phyloP scores from a whole-genome alignment of 2,797 vertebrate genomes.

The Sylvia borin region DNA sequence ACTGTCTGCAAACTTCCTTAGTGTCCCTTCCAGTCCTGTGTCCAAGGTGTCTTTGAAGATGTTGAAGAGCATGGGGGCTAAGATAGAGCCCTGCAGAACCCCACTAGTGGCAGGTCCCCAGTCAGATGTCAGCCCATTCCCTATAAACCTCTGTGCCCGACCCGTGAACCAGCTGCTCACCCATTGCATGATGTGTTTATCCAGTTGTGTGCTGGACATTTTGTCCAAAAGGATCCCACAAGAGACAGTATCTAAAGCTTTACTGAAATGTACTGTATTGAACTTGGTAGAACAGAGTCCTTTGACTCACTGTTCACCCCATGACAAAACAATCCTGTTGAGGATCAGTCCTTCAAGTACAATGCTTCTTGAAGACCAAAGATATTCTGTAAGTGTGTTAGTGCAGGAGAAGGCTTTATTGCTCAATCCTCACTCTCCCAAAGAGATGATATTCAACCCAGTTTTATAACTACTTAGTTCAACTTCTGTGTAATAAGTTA shows the following conservation, averaged over 20 bases:
- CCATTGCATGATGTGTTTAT: background rate
- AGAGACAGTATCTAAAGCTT: background rate
- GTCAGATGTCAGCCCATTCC: background rate
- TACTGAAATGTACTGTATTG: background rate
- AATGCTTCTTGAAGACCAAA: background rate
- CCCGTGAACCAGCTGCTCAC: rapidly evolving
- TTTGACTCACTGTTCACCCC: background rate
- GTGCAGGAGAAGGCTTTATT: background rate
- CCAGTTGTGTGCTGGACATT: background rate
- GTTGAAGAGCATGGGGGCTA: background rate
- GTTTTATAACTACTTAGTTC: background rate
- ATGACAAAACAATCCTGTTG: background rate
- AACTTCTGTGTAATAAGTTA: background rate
- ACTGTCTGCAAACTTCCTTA: background rate
- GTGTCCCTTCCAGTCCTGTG: background rate
- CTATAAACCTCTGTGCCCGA: background rate
- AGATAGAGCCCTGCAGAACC: background rate
- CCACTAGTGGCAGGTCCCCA: background rate
- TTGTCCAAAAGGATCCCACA: background rate
- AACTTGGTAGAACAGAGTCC: background rate
- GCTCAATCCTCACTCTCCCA: background rate
- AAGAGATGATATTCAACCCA: background rate
- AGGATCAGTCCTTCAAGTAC: background rate
- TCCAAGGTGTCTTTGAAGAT: background rate
- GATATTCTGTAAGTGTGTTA: background rate